Evolutionary conservation across 1,140 invertebrate genomes (phyloP), one percentile per base, ranked within the genome.

Genomic region (Rhynchophorus ferrugineus): DNA sequence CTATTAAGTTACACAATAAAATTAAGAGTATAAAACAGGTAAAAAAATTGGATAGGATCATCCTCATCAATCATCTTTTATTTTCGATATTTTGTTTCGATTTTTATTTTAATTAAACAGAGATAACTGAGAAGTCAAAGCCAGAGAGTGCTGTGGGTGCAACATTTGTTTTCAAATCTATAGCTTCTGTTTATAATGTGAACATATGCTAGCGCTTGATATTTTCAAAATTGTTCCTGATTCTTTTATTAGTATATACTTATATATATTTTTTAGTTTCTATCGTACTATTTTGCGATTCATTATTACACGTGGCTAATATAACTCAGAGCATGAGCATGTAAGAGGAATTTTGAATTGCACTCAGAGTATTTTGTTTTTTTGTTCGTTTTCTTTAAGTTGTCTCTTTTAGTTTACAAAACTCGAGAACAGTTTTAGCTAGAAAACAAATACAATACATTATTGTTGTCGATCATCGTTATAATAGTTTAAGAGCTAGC

Each of bases 91-190:
- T n/a, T n/a, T n/a, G n/a, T n/a, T n/a, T n/a, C n/a, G 49, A 48
- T 41, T 55, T 57, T 45, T 53, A 56, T 44, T 53, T 49, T 49
- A 7, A 37, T n/a, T 24, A 6, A 24, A 5, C 18, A 45, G 5
- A 6, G 24, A 5, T 6, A 29, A 29, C 5, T 29, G 11, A 29
- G 11, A 52, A 17, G 24, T 14, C 24, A 46, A 63, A 63, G 62
- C 62, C 62, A 61, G 57, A 61, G 60, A 61, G 58, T 63, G 62
- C 62, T 63, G 48, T 42, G 45, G 56, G 58, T 63, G 62, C 61
- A 57, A 55, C 44, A 38, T 42, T 18, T 43, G 21, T 9, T 39
- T 21, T 16, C 1, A 18, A 37, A 9, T 17, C 16, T n/a, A n/a
- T n/a, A 18, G 17, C 21, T 36, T 22, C 37, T 47, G 20, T 37